Evolutionary conservation across 2,888 invertebrate genomes (phyloP).

Genomic region (Ectropis crepuscularia): DNA sequence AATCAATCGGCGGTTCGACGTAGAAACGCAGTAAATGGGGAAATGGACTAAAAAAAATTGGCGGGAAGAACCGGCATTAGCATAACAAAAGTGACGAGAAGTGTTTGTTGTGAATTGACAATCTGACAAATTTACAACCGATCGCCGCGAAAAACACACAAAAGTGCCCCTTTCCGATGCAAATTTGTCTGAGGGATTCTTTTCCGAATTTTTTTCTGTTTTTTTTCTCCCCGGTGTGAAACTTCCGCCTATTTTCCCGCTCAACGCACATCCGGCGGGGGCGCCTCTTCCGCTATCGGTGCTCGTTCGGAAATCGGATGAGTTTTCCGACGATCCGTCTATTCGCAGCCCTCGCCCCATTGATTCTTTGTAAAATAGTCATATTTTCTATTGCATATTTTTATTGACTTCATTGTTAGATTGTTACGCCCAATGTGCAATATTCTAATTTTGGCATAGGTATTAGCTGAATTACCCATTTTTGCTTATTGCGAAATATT

Average conservation of each 20-base stretch:
- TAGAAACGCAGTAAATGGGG: constrained; percentile 39
- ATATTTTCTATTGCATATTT: constrained; percentile 72
- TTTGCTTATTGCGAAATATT: too few species aligned
- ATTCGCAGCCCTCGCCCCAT: constrained; percentile 64
- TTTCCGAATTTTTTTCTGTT: constrained; percentile 70
- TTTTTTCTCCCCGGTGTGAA: constrained; percentile 70
- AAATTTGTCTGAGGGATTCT: constrained; percentile 77
- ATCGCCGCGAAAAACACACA: constrained; percentile 73
- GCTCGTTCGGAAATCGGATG: constrained; percentile 76
- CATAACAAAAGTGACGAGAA: constrained; percentile 80
- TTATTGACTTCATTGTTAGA: constrained; percentile 65
- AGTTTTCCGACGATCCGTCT: constrained; percentile 66
- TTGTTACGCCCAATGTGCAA: constrained; percentile 31
- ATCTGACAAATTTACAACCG: constrained; percentile 82
- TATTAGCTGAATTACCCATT: too few species aligned
- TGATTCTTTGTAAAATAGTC: constrained; percentile 59
- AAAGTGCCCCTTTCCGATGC: constrained; percentile 80
- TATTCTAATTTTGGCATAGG: not conserved
- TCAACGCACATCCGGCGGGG: constrained; percentile 78
- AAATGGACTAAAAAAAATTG: constrained; percentile 47
- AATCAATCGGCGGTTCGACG: constrained; percentile 42
- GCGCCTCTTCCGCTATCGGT: constrained; percentile 71
- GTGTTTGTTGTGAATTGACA: constrained; percentile 77
- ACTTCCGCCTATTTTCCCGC: constrained; percentile 84
- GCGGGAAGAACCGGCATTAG: constrained; percentile 66